phyloP scores from a whole-genome alignment of 2,113 vertebrate genomes.

The Platysteira castanea region DNA sequence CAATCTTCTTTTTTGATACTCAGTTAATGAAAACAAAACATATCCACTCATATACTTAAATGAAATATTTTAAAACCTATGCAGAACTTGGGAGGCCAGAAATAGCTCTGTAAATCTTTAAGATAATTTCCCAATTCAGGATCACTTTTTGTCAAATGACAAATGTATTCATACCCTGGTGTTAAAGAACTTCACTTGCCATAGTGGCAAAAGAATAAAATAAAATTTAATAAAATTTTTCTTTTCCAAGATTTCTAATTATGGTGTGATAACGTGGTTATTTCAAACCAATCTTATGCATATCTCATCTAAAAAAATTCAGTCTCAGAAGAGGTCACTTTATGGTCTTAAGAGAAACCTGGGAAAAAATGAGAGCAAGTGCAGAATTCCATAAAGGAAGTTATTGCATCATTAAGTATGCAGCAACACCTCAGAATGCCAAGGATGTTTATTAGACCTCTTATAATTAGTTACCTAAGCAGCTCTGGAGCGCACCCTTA shows the following conservation, averaged over 20 bases:
- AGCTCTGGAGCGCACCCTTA: not conserved
- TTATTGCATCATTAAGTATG: not conserved
- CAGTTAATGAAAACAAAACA: not conserved
- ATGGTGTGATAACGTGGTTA: not conserved
- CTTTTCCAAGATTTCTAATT: not conserved
- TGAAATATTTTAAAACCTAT: not conserved
- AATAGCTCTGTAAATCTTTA: not conserved
- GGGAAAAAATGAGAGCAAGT: not conserved
- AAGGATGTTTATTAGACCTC: not conserved
- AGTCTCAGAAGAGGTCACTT: not conserved
- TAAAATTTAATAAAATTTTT: not conserved
- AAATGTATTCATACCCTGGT: not conserved
- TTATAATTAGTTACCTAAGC: not conserved
- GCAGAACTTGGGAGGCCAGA: not conserved
- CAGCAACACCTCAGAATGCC: not conserved
- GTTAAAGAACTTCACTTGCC: not conserved
- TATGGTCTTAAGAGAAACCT: not conserved
- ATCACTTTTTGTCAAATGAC: not conserved
- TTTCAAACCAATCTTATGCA: not conserved
- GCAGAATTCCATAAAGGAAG: not conserved
- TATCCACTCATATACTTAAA: not conserved
- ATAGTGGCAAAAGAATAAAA: not conserved
- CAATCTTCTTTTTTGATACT: not conserved
- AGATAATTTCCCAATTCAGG: not conserved
- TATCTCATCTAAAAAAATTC: not conserved